These are phyloP conservation scores for Andrena haemorrhoa DNA, from an alignment of 2,888 invertebrate genomes.

Conservation along the genomic window DNA sequence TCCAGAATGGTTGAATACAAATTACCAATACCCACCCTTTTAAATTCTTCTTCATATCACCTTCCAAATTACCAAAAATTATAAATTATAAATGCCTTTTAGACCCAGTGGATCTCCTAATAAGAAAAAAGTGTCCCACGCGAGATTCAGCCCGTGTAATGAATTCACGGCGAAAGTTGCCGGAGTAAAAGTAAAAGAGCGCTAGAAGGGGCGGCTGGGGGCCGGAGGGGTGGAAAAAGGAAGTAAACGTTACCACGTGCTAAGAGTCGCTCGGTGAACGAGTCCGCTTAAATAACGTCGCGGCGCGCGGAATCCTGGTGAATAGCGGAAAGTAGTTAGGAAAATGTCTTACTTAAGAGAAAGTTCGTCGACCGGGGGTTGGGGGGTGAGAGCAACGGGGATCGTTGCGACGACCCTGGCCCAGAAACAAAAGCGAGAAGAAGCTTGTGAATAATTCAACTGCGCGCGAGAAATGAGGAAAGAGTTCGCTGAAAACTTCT, in stretches of 20 bases:
- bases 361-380: conserved; percentile 71
- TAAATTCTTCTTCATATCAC: too few relatives aligned
- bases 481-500: conserved; percentile 83
- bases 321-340: conserved; percentile 72
- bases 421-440: conserved; percentile 84
- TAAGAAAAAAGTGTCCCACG: not conserved
- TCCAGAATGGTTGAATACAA: too few relatives aligned
- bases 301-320: conserved; percentile 51
- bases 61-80: not conserved
- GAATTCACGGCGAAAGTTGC: conserved; percentile 48
- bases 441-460: conserved; percentile 85
- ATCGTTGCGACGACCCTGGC: conserved; percentile 84
- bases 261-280: conserved; percentile 50
- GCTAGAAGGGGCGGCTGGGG: not conserved
- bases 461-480: conserved; percentile 83
- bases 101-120: too few relatives aligned
- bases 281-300: conserved; percentile 65
- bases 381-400: conserved; percentile 52
- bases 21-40: too few relatives aligned
- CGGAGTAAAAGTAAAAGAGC: conserved; percentile 42
- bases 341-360: conserved; percentile 76
- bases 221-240: not conserved
- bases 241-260: conserved; percentile 50
- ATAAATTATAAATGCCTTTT: not conserved
- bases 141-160: conserved; percentile 30